Conservation (phyloP, 2,888 invertebrate species). For the Dryobota labecula region DNA sequence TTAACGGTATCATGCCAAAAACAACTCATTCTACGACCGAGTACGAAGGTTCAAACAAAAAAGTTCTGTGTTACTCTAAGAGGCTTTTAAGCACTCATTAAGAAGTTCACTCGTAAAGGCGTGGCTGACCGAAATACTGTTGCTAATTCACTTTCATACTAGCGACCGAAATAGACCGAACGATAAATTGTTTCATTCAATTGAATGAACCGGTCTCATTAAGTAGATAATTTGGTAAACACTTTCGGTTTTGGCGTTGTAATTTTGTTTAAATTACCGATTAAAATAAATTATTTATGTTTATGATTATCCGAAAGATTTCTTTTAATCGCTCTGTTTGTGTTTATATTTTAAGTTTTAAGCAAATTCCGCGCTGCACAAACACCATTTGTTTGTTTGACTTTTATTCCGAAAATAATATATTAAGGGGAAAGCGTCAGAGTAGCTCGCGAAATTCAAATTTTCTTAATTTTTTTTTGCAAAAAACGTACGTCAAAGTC, state of each 20-base stretch:
- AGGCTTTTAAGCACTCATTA: slow-evolving; percentile 48
- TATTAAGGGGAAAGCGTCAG: too few relatives aligned
- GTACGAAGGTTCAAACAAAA: slow-evolving; percentile 8
- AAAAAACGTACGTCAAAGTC: too few relatives aligned
- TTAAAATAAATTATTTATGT: slow-evolving; percentile 38
- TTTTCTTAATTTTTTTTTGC: too few relatives aligned
- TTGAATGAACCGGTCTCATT: slow-evolving; percentile 60
- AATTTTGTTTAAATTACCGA: slow-evolving; percentile 28
- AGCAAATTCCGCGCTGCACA: neutral
- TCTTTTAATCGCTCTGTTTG: slow-evolving; percentile 9
- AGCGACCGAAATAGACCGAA: slow-evolving; percentile 61
- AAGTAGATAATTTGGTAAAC: slow-evolving; percentile 57
- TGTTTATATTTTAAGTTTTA: neutral
- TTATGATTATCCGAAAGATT: slow-evolving; percentile 31
- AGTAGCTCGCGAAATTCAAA: too few relatives aligned
- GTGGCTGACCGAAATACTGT: slow-evolving; percentile 67
- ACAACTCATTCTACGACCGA: neutral
- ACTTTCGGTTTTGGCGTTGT: slow-evolving; percentile 60
- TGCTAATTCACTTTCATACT: slow-evolving; percentile 78
- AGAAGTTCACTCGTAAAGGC: slow-evolving; percentile 43
- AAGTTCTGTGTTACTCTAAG: slow-evolving; percentile 24
- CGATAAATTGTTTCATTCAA: slow-evolving; percentile 54
- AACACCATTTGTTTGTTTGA: neutral
- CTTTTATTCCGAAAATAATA: neutral
- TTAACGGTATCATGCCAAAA: neutral